phyloP scores from a whole-genome alignment of 2,888 invertebrate genomes.

The Sphecodes monilicornis region DNA sequence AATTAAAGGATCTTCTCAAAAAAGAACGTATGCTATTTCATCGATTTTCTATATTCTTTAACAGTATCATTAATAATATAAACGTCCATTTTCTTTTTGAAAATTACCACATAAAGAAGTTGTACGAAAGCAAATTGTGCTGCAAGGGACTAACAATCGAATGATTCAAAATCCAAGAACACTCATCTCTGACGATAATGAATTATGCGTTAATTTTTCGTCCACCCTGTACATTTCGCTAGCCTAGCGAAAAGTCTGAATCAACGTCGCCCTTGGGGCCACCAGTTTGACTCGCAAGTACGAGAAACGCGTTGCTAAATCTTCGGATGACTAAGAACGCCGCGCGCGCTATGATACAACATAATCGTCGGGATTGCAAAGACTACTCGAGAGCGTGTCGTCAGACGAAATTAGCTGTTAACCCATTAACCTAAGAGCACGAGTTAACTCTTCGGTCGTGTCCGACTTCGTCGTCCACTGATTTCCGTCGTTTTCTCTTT shows the following conservation, averaged over 20 bases:
- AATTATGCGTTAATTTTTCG: background rate
- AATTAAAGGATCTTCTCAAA: no score
- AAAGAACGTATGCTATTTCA: no score
- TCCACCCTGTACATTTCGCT: background rate
- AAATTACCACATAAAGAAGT: background rate
- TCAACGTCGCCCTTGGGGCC: background rate
- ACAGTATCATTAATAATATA: no score
- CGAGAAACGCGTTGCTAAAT: background rate
- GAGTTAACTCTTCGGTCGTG: background rate
- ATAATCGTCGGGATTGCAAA: background rate
- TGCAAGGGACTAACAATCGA: no score
- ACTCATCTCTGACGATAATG: background rate
- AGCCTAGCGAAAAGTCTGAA: background rate
- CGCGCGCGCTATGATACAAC: background rate
- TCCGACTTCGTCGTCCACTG: background rate
- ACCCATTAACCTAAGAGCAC: background rate
- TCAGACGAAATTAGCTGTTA: slow-evolving; percentile 1
- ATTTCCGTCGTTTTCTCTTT: background rate
- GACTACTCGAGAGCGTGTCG: background rate
- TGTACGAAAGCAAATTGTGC: background rate
- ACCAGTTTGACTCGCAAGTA: background rate
- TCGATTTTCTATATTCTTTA: no score
- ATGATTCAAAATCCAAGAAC: no score
- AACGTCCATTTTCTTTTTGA: background rate
- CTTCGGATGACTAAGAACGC: background rate